A percentile compares a stretch with the other conserved stretches of the same genome.
Evolutionary conservation across 2,888 invertebrate species (phyloP).

Genomic region (Falcaria lacertinaria): DNA sequence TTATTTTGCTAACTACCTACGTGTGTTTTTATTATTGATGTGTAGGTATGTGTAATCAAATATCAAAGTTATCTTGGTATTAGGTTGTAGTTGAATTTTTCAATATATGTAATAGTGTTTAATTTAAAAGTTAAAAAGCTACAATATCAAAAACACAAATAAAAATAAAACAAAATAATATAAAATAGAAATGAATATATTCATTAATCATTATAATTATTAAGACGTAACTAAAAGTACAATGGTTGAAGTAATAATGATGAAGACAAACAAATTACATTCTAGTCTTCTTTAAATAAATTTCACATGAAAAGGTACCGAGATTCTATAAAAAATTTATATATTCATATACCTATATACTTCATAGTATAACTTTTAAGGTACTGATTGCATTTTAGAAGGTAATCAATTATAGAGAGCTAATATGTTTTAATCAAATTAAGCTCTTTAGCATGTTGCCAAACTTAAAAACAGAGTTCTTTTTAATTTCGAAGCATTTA

Average conservation of each 20-base stretch:
- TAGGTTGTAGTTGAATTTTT: no score
- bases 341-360: constrained; percentile 35
- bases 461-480: no score
- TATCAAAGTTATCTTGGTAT: no score
- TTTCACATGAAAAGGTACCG: constrained; percentile 56
- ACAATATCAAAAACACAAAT: constrained; percentile 38
- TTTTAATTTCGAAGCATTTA: constrained; percentile 24
- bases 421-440: no score
- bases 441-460: no score
- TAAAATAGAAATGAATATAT: constrained; percentile 79
- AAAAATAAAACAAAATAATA: constrained; percentile 71
- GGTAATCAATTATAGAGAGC: constrained; percentile 51
- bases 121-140: no score
- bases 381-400: constrained; percentile 40
- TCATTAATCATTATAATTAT: constrained; percentile 70
- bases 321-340: constrained; percentile 65
- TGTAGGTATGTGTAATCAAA: no score
- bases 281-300: constrained; percentile 23
- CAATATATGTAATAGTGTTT: no score
- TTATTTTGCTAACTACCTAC: no score
- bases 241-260: constrained; percentile 52
- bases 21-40: no score
- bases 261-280: constrained; percentile 36
- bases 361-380: constrained; percentile 41
- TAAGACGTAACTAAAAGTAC: constrained; percentile 67